phyloP scores from a whole-genome alignment of 1,140 invertebrate genomes.

The Sitobion miscanthi region DNA sequence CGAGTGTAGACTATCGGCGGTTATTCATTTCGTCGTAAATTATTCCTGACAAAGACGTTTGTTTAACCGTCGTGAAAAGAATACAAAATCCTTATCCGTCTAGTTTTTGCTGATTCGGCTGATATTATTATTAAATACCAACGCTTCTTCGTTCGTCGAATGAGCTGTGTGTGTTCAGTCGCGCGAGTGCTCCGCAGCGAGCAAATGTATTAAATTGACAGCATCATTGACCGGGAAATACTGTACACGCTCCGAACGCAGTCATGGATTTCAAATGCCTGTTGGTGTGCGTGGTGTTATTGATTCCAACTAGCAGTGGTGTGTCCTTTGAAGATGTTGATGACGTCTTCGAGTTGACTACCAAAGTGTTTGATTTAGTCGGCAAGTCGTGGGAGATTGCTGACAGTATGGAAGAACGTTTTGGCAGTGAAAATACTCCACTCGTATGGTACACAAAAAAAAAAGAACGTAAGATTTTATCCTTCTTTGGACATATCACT shows the following conservation, averaged over 20 bases:
- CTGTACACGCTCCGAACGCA: background rate
- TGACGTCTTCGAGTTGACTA: constrained; percentile 17
- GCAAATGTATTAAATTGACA: background rate
- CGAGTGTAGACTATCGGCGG: background rate
- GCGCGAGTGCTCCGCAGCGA: background rate
- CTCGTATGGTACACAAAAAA: constrained; percentile 21
- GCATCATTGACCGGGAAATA: background rate
- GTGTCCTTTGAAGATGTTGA: background rate
- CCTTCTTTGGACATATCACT: background rate
- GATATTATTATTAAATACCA: background rate
- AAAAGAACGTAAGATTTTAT: constrained; percentile 22
- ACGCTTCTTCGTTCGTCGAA: background rate
- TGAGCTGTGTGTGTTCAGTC: background rate
- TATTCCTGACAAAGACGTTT: background rate
- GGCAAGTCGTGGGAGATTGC: background rate
- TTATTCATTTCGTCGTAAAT: background rate
- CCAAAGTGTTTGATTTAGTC: background rate
- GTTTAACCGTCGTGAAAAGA: background rate
- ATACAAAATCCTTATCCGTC: background rate
- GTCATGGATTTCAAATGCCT: background rate
- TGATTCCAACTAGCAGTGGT: background rate
- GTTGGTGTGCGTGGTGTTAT: background rate
- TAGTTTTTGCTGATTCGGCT: background rate
- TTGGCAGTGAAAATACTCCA: background rate
- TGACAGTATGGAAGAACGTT: background rate